phyloP scores from a whole-genome alignment of 2,113 vertebrate species.

The Labeo catla region DNA sequence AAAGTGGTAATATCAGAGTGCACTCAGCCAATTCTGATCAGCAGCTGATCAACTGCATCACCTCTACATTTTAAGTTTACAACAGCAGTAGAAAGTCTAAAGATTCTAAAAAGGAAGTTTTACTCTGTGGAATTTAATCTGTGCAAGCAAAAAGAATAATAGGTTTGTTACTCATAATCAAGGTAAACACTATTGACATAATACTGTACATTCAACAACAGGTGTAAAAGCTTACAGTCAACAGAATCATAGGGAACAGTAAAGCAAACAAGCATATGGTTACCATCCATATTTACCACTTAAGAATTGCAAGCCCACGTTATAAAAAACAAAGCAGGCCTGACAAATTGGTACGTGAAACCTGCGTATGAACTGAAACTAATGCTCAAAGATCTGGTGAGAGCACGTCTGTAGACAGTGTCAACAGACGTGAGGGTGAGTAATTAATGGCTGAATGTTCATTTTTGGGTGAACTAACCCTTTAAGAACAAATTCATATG shows the following conservation, averaged over 20 bases:
- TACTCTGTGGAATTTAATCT: neutral
- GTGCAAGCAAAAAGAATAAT: slow-evolving; percentile 21
- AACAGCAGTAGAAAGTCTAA: neutral
- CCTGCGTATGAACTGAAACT: too few species aligned
- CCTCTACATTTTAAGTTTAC: neutral
- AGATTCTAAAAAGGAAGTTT: neutral
- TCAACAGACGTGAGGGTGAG: too few species aligned
- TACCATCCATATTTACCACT: slow-evolving; percentile 56
- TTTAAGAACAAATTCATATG: too few species aligned
- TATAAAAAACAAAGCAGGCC: neutral
- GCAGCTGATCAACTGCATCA: neutral
- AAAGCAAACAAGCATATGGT: slow-evolving; percentile 42
- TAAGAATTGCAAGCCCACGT: neutral
- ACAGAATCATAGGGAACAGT: neutral
- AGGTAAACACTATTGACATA: slow-evolving; percentile 8
- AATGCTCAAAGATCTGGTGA: too few species aligned
- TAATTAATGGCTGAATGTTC: too few species aligned
- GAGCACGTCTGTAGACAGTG: too few species aligned
- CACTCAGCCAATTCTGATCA: neutral
- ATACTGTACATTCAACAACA: neutral
- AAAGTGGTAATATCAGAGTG: neutral
- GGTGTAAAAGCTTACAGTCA: neutral
- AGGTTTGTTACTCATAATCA: slow-evolving; percentile 37
- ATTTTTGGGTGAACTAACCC: too few species aligned
- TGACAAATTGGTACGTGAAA: neutral